Percentiles rank a stretch among this genome's conserved stretches.
phyloP scores from a whole-genome alignment of 2,113 vertebrate species.

The Oreochromis spilurus region DNA sequence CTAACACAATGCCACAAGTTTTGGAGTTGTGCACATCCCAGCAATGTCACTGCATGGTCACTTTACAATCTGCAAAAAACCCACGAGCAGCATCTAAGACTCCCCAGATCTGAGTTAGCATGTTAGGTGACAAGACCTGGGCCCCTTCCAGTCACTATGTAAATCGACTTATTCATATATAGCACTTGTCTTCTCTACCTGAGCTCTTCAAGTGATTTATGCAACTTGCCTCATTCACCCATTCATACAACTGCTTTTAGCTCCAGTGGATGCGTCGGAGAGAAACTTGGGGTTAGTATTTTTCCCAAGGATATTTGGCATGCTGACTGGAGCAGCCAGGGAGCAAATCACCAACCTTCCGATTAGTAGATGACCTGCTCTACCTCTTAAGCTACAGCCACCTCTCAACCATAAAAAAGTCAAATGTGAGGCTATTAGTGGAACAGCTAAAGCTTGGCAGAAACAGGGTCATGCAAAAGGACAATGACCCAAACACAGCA shows the following conservation, averaged over 20 bases:
- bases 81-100: background rate
- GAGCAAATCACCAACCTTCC: background rate
- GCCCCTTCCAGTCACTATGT: background rate
- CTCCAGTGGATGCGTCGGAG: background rate
- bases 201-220: background rate
- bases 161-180: background rate
- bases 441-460: background rate
- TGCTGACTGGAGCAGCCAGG: background rate
- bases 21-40: background rate
- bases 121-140: background rate
- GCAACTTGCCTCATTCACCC: background rate
- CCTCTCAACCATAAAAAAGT: background rate
- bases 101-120: background rate
- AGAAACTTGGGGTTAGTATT: background rate
- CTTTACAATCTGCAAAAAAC: background rate
- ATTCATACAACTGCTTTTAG: background rate
- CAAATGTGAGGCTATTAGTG: background rate
- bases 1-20: background rate
- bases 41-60: background rate
- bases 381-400: background rate
- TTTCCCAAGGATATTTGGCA: background rate
- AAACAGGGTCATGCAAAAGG: background rate
- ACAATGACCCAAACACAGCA: background rate
- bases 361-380: background rate
- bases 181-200: background rate